Conservation (phyloP, 2,888 invertebrate species). For the Phortica okadai region DNA sequence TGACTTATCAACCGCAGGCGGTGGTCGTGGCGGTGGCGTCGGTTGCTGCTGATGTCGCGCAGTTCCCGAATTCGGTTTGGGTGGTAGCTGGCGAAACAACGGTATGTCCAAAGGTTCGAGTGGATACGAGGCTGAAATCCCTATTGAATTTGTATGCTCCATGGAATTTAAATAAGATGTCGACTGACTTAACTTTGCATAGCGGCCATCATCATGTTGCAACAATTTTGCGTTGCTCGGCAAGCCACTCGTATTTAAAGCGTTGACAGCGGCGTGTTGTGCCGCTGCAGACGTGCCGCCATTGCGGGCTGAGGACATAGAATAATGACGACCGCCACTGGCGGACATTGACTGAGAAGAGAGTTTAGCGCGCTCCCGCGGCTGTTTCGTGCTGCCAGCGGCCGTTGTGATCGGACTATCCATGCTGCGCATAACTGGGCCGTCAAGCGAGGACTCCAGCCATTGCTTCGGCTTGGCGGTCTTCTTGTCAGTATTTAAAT, state of each 20-base stretch:
- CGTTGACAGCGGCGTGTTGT: not conserved
- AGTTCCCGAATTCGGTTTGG: slow-evolving; percentile 53
- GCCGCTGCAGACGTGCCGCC: slow-evolving; percentile 44
- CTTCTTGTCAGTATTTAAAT: slow-evolving; percentile 71
- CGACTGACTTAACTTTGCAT: slow-evolving; percentile 73
- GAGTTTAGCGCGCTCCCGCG: slow-evolving; percentile 67
- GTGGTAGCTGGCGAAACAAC: slow-evolving; percentile 54
- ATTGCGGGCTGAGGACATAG: slow-evolving; percentile 54
- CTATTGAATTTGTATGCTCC: slow-evolving; percentile 55
- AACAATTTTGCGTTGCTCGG: slow-evolving; percentile 56
- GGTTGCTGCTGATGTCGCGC: slow-evolving; percentile 56
- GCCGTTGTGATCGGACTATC: slow-evolving; percentile 36
- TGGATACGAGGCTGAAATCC: slow-evolving; percentile 60
- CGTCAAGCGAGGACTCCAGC: slow-evolving; percentile 76
- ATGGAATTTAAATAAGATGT: slow-evolving; percentile 73
- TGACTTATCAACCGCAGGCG: slow-evolving; percentile 49
- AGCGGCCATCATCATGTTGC: slow-evolving; percentile 60
- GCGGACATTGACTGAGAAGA: slow-evolving; percentile 75
- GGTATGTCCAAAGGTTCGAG: slow-evolving; percentile 59
- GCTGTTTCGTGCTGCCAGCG: slow-evolving; percentile 27
- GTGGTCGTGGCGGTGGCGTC: slow-evolving; percentile 60
- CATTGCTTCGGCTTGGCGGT: slow-evolving; percentile 74
- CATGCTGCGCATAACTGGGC: slow-evolving; percentile 69
- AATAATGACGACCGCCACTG: slow-evolving; percentile 56
- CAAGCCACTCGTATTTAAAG: not conserved